A percentile compares a stretch with the other conserved stretches of the same genome.
phyloP scores from a whole-genome alignment of 2,113 vertebrate genomes.

The Maccullochella peelii region DNA sequence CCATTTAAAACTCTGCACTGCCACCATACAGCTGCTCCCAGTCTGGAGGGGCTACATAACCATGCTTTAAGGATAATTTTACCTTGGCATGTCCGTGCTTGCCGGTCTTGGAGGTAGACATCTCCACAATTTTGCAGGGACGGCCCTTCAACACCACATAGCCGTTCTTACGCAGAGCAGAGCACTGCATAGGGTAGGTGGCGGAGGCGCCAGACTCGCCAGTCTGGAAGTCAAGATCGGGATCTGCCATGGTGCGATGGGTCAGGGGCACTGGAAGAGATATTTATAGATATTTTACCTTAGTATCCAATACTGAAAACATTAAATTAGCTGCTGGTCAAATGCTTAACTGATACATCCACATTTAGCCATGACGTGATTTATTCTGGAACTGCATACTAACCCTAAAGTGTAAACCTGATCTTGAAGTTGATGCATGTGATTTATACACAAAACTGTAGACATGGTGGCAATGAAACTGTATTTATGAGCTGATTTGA shows the following conservation, averaged over 20 bases:
- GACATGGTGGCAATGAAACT: too few relatives aligned
- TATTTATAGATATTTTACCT: neutral
- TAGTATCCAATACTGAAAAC: neutral
- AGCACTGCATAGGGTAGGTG: conserved; percentile 97
- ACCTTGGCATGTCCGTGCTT: conserved; percentile 99
- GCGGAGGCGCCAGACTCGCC: conserved; percentile 94
- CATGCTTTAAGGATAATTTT: neutral
- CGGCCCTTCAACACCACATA: conserved; percentile 96
- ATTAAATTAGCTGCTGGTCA: neutral
- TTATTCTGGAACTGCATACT: neutral
- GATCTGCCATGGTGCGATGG: conserved; percentile 90
- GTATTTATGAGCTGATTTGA: neutral
- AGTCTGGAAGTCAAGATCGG: conserved; percentile 92
- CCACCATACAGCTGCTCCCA: too few relatives aligned
- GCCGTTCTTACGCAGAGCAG: conserved; percentile 97
- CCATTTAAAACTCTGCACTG: neutral
- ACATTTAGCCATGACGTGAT: too few relatives aligned
- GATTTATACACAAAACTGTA: neutral
- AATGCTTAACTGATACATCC: neutral
- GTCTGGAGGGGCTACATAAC: too few relatives aligned
- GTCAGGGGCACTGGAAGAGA: conserved; percentile 74
- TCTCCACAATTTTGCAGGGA: conserved; percentile 98
- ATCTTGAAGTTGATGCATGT: too few relatives aligned
- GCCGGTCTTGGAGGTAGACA: conserved; percentile 98
- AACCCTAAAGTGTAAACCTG: too few relatives aligned